Evolutionary conservation across 1,140 invertebrate genomes (phyloP).

Genomic region (Drosophila tropicalis): DNA sequence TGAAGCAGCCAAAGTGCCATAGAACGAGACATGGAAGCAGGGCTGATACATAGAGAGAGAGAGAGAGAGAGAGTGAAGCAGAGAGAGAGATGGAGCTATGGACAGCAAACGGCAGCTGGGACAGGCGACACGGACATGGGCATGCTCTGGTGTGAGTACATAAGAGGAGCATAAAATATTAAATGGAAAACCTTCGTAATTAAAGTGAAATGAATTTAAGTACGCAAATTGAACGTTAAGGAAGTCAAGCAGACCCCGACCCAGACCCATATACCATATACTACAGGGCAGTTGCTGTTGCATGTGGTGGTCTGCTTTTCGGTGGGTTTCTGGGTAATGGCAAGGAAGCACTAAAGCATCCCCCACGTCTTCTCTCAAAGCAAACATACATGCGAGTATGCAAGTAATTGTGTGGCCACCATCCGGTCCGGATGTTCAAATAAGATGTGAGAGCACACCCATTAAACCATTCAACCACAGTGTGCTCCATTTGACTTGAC

Average conservation of each 20-base stretch:
- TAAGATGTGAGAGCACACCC: slow-evolving; percentile 10
- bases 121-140: slow-evolving; percentile 3
- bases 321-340: neutral
- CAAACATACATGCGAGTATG: slow-evolving; percentile 21
- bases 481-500: slow-evolving; percentile 65
- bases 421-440: slow-evolving; percentile 32
- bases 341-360: slow-evolving; percentile 1
- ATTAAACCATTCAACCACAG: slow-evolving; percentile 3
- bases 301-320: slow-evolving; percentile 34
- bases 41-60: neutral
- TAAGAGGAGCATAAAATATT: slow-evolving; percentile 69
- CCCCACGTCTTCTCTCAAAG: neutral
- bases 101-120: slow-evolving; percentile 31
- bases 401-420: slow-evolving; percentile 69
- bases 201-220: slow-evolving; percentile 82
- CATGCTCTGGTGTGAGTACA: slow-evolving; percentile 7
- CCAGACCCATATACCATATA: slow-evolving; percentile 14
- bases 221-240: slow-evolving; percentile 77
- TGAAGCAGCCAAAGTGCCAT: slow-evolving; percentile 36
- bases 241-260: slow-evolving; percentile 49
- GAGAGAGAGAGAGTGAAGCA: neutral
- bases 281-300: slow-evolving; percentile 21
- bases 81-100: neutral
- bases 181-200: slow-evolving; percentile 79
- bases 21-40: neutral